A percentile compares a stretch with the other conserved stretches of the same genome.
These are phyloP conservation scores for Alentia gelatinosa DNA, from an alignment of 2,888 invertebrate species.

Conservation along the genomic window DNA sequence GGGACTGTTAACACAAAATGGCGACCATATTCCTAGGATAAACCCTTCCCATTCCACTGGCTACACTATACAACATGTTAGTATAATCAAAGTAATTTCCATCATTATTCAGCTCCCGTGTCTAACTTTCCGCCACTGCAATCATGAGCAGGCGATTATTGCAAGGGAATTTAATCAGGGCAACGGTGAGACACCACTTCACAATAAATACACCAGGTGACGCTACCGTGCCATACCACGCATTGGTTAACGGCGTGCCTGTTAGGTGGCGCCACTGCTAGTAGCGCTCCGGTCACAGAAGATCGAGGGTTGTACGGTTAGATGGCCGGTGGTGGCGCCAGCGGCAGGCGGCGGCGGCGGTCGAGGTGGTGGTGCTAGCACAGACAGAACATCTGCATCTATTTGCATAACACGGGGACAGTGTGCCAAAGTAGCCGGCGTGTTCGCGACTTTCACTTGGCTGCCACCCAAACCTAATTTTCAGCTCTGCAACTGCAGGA, in stretches of 20 bases:
- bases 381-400: background rate
- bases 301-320: background rate
- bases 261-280: background rate
- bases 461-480: background rate
- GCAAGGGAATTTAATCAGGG: background rate
- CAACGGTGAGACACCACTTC: background rate
- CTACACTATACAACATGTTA: no score
- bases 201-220: background rate
- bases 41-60: no score
- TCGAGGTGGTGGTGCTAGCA: background rate
- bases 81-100: no score
- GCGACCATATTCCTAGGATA: no score
- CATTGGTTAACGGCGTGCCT: background rate
- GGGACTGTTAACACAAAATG: no score
- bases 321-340: background rate
- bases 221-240: background rate
- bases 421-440: background rate
- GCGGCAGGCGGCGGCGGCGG: background rate
- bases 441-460: background rate
- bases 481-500: background rate
- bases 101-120: no score
- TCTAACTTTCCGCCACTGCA: no score
- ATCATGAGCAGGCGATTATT: no score
- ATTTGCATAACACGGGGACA: conserved; percentile 1
- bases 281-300: background rate